These are phyloP conservation scores for Electrophaes corylata DNA, from an alignment of 2,888 invertebrate genomes.

Conservation along the genomic window DNA sequence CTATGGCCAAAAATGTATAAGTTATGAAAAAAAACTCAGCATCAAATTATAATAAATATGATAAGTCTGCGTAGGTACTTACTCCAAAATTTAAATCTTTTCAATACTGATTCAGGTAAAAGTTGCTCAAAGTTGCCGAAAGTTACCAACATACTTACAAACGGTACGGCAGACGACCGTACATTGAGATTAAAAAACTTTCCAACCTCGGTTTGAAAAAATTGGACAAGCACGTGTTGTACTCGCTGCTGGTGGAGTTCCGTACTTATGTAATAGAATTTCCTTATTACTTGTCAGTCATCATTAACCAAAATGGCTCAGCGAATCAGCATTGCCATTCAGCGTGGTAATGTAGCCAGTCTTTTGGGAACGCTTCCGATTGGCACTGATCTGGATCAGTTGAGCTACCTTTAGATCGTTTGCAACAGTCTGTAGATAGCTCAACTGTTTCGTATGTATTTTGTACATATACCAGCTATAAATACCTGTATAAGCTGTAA, in stretches of 20 bases:
- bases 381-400: too few species aligned
- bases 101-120: constrained; percentile 26
- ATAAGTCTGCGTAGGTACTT: background rate
- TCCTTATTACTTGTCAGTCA: too few species aligned
- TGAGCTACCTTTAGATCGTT: too few species aligned
- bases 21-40: background rate
- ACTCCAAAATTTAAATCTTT: constrained; percentile 10
- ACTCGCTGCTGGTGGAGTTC: background rate
- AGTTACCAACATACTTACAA: constrained; percentile 35
- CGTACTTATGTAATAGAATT: background rate
- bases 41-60: constrained; percentile 16
- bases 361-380: too few species aligned
- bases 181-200: constrained; percentile 76
- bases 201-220: constrained; percentile 53
- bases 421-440: too few species aligned
- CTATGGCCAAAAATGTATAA: background rate
- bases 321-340: too few species aligned
- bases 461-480: too few species aligned
- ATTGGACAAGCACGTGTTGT: constrained; percentile 21
- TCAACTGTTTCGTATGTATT: too few species aligned
- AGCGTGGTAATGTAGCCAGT: too few species aligned
- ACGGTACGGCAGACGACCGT: constrained; percentile 32
- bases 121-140: constrained; percentile 22
- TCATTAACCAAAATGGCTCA: too few species aligned
- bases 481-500: too few species aligned